Evolutionary conservation across 2,797 vertebrate genomes (phyloP), one percentile per base, ranked within the genome.

Genomic region (Enteromius unitaeniatus): DNA sequence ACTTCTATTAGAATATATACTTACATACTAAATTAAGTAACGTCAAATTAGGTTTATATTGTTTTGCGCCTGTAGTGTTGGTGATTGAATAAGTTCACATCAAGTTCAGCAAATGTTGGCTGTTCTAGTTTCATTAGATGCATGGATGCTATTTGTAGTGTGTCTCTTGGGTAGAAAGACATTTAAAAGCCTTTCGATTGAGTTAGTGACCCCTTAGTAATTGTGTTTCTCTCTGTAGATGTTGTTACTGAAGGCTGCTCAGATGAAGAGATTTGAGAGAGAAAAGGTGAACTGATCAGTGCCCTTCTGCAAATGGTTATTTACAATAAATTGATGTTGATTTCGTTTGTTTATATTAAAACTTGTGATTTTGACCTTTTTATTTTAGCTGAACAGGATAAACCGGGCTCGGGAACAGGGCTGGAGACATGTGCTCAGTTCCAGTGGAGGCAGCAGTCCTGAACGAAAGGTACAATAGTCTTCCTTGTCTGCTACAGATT

Each of bases 391-490:
- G 88, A 97, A 95, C 90, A 95, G 95, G 85, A 97, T 99, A 93
- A 98, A 99, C 91, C 96, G 96, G 92, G 97, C 97, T 83, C 95
- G 97, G 91, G 98, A 99, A 84, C 97, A 98, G 94, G 98, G 98
- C 88, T 99, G 98, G 98, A 97, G 95, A 81, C 96, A 96, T 87
- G 97, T 98, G 69, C 93, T 97, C 86, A 96, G 96, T 91, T 96
- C 96, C 69, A 95, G 97, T 90, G 98, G 96, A 90, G 94, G 94
- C 2, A 94, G 94, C 91, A 95, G 95, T 86, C 95, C 95, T 78
- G 95, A 96, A 89, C 94, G 92, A 62, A 95, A 95, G 95, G 95
- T 95, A 87, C 51, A 3, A 7, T 5, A 8, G 6, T 45, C 2
- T 4, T 79, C 10, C 6, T 49, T 11, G 23, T 70, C 14, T 77